These are phyloP conservation scores for Pedionomus torquatus DNA, from an alignment of 2,113 vertebrate species.

Conservation along the genomic window DNA sequence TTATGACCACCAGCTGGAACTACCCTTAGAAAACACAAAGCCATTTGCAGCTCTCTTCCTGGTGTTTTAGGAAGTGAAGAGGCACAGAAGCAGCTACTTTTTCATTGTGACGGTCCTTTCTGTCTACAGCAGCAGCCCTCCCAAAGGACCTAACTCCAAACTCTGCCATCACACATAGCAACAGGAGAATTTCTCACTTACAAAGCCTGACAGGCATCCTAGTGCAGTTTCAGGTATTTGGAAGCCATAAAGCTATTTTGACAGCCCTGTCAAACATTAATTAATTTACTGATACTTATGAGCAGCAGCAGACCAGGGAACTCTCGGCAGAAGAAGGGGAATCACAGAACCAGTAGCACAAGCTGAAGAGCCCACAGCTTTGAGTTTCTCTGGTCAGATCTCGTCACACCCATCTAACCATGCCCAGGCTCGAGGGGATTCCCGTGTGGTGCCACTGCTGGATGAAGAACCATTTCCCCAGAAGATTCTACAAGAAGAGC, in stretches of 20 bases:
- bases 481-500: not conserved
- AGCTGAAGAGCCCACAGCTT: not conserved
- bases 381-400: not conserved
- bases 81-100: not conserved
- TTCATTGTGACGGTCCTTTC: not conserved
- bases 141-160: not conserved
- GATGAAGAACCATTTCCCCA: not conserved
- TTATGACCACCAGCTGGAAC: rapidly evolving
- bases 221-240: not conserved
- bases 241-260: not conserved
- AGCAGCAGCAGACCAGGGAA: not conserved
- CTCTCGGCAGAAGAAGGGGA: not conserved
- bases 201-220: not conserved
- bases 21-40: not conserved
- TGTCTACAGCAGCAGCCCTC: not conserved
- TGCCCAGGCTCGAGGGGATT: not conserved
- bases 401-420: not conserved
- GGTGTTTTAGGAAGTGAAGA: not conserved
- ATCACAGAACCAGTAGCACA: not conserved
- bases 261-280: not conserved
- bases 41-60: rapidly evolving
- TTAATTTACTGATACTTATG: not conserved
- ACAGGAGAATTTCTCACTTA: not conserved
- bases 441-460: rapidly evolving
- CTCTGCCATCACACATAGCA: not conserved